These are phyloP conservation scores for Grus americana DNA, from an alignment of 2,113 vertebrate species.

Conservation along the genomic window DNA sequence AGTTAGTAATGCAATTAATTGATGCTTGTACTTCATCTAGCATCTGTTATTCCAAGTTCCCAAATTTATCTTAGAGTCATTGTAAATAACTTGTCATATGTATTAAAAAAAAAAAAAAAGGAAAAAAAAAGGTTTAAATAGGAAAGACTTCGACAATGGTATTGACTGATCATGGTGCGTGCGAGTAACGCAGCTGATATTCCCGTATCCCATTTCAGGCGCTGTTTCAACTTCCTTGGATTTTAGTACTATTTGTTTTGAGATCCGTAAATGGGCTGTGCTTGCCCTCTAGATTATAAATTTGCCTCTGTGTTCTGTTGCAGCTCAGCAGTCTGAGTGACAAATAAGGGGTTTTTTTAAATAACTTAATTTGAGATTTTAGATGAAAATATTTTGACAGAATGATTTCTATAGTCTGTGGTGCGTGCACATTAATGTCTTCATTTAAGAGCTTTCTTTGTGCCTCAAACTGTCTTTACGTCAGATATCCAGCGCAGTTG, in stretches of 20 bases:
- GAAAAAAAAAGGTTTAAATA: neutral
- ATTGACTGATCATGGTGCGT: no score
- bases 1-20: neutral
- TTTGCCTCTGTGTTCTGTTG: neutral
- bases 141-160: neutral
- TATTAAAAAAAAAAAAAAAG: no score
- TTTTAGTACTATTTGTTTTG: neutral
- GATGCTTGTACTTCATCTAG: neutral
- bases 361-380: neutral
- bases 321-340: neutral
- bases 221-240: neutral
- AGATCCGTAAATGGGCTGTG: neutral
- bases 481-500: neutral
- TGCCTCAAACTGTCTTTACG: neutral
- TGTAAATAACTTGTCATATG: neutral
- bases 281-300: neutral
- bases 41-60: neutral
- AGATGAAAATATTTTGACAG: neutral
- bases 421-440: neutral
- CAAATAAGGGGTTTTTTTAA: neutral
- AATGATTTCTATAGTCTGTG: neutral
- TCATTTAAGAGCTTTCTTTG: neutral
- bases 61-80: neutral
- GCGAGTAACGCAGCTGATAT: neutral
- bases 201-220: neutral